Percentiles rank a stretch among this genome's conserved stretches.
phyloP scores from a whole-genome alignment of 2,113 vertebrate genomes.

The Phalacrocorax pelagicus region DNA sequence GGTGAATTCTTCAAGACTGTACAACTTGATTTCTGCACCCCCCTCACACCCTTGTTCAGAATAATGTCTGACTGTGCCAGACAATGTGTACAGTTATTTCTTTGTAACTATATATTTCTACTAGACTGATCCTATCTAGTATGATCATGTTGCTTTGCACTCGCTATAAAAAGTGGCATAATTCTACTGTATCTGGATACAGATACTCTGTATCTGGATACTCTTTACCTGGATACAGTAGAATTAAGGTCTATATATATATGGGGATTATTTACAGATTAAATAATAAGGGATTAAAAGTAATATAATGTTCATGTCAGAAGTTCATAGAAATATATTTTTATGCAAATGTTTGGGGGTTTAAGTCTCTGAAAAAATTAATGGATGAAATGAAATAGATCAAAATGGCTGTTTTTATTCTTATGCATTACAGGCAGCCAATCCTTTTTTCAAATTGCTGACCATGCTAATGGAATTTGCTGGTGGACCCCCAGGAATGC shows the following conservation, averaged over 20 bases:
- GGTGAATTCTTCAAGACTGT: not conserved
- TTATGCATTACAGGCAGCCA: slow-evolving; percentile 86
- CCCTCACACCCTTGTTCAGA: not conserved
- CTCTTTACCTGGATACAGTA: not conserved
- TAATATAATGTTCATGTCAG: not conserved
- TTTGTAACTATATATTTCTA: not conserved
- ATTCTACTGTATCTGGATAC: not conserved
- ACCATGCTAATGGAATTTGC: slow-evolving; percentile 99
- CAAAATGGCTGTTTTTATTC: not conserved
- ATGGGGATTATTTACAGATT: not conserved
- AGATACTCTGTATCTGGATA: no score
- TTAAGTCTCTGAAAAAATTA: not conserved
- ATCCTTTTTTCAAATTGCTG: slow-evolving; percentile 98
- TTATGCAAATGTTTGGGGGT: not conserved
- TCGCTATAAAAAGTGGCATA: not conserved
- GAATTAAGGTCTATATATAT: not conserved
- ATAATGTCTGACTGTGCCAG: not conserved
- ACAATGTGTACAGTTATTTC: not conserved
- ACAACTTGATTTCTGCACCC: not conserved
- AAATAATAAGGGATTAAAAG: not conserved
- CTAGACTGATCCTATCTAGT: not conserved
- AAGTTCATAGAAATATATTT: not conserved
- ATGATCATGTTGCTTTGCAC: not conserved
- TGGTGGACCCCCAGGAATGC: slow-evolving; percentile 97
- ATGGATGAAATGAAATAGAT: not conserved